Evolutionary conservation across 2,888 invertebrate species (phyloP).

Genomic region (Lottia scabra): DNA sequence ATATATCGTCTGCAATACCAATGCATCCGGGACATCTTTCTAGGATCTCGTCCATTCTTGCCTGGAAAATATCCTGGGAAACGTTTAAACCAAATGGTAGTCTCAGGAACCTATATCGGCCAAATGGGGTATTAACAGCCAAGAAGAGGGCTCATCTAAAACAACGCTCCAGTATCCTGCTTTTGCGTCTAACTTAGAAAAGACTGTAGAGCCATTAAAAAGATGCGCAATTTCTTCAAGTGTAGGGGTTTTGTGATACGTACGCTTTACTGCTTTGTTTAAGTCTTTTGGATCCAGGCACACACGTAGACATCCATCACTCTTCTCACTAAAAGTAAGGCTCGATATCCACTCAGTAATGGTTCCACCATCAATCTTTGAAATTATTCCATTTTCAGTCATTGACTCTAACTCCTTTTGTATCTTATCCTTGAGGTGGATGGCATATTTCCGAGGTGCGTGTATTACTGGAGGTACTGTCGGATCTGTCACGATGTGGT

Average conservation of each 20-base stretch:
- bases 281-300: neutral
- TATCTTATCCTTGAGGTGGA: neutral
- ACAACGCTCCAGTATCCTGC: neutral
- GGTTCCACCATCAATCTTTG: neutral
- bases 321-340: neutral
- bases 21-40: neutral
- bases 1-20: neutral
- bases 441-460: neutral
- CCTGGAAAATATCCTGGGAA: neutral
- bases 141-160: neutral
- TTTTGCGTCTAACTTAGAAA: neutral
- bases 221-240: neutral
- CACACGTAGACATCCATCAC: neutral
- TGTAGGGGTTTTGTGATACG: neutral
- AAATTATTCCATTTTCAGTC: neutral
- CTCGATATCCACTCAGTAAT: neutral
- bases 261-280: neutral
- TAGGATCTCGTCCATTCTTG: constrained; percentile 1
- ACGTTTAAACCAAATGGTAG: neutral
- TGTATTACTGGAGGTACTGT: neutral
- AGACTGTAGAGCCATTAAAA: neutral
- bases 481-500: neutral
- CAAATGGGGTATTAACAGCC: neutral
- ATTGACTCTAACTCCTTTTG: neutral
- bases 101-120: neutral